Base-by-base conservation (phyloP, 2,113 vertebrate genomes). In the Monopterus albus region DNA sequence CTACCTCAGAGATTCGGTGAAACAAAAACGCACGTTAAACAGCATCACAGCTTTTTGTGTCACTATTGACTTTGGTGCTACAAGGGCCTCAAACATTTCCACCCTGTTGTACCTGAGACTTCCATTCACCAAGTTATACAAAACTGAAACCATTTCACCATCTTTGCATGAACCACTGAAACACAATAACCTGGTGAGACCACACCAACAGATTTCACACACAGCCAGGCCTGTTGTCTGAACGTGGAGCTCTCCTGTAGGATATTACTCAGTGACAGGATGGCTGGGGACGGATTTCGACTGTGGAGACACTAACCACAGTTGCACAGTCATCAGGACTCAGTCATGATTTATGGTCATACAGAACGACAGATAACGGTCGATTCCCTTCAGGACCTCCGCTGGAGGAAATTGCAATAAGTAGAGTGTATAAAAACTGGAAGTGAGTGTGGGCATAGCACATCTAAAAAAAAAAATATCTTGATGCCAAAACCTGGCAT, bases 301-400 rank as follows among this genome's bases (percentile, higher is more conserved):
- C 21, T 23, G 75, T 62, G 70, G 72, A 81, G 77, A 40, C 43
- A 2, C 25, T 70, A 64, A 89, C 85, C 84, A 85, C 87, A 84
- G 84, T 82, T 91, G 90, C 92, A 91, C 73, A 87, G 89, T 93
- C 89, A 93, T 90, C 85, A 82, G 79, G 86, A 82, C 76, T 79
- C 63, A 18, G 43, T 45, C 55, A 70, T 75, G 85, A 92, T 92
- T 91, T 88, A 91, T 76, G 86, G 61, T 29, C 62, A 20, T 29
- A 42, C 63, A 72, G 73, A 62, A 40, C 72, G 87, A 90, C 81
- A 83, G 88, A 84, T 90, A 93, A 91, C 90, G 76, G 90, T 89
- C 43, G 35, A 56, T 64, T 79, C 60, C 82, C 75, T 51, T 76
- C 78, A 68, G 45, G 81, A 89, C 79, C 73, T 68, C 83, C 77